Evolutionary conservation across 2,113 vertebrate genomes (phyloP), one percentile per base, ranked within the genome.

Genomic region (Psilopsiagon aymara): DNA sequence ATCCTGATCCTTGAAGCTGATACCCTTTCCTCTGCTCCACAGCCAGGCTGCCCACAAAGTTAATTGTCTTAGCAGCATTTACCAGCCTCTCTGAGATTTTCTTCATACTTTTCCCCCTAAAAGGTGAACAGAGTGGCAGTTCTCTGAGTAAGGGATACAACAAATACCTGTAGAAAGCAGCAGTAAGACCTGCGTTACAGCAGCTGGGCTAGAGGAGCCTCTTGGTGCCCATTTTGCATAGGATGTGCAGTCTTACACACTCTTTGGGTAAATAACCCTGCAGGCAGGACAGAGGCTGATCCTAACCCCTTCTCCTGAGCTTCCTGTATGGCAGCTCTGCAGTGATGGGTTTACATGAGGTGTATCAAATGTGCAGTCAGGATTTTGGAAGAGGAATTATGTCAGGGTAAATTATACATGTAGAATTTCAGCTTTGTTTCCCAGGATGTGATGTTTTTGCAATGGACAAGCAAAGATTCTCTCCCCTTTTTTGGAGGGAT

Each of bases 401-500:
- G 70, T 88, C 33, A 55, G 51, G 16, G 7, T 59, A 73, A n/a
- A 60, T 68, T 13, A 12, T 10, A 39, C 4, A 25, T 12, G 17
- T 66, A 60, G 86, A 57, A 41, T 24, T 86, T 68, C 39, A 29
- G 0, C 17, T 55, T 84, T 70, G 7, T 44, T 92, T 82, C 44
- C 70, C 12, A 3, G 6, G n/a, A 27, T 19, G 47, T 64, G 60
- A 39, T 17, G 25, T 25, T 80, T 70, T 70, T 70, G 37, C 43
- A n/a, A 29, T 18, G 1, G 4, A 3, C 0, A 0, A 66, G 21
- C 17, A 35, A 7, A 19, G 27, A 55, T 59, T 35, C 21, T 59
- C 57, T 5, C 17, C 4, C 31, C 4, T 19, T 37, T 86, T 52
- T 31, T 7, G 33, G 8, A 43, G 27, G 9, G 11, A 4, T 16